phyloP scores from a whole-genome alignment of 1,140 invertebrate genomes.

The Muscidifurax raptorellus region DNA sequence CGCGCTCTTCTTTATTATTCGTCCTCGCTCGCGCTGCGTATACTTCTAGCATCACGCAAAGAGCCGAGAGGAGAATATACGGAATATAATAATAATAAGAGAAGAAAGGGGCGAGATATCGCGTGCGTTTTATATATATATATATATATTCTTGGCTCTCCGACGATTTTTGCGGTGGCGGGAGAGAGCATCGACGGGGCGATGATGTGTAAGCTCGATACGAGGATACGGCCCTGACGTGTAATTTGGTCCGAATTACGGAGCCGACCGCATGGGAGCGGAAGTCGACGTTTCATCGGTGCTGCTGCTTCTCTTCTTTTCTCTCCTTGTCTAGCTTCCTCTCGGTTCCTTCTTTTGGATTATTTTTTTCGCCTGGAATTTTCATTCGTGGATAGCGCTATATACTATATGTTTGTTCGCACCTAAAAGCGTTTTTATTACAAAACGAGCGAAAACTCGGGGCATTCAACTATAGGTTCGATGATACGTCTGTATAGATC shows the following conservation, averaged over 20 bases:
- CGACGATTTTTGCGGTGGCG: conserved; percentile 9
- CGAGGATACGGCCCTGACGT: conserved; percentile 60
- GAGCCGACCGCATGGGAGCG: conserved; percentile 61
- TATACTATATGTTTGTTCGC: no score
- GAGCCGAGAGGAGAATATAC: no score
- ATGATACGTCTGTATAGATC: no score
- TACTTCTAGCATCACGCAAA: no score
- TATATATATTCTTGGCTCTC: no score
- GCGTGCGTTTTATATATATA: neutral
- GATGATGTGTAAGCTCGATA: conserved; percentile 58
- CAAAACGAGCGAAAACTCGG: no score
- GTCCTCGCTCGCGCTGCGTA: no score
- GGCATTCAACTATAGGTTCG: no score
- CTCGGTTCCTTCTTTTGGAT: conserved; percentile 31
- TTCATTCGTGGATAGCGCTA: no score
- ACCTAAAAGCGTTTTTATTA: no score
- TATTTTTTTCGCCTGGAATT: neutral
- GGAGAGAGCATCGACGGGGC: neutral
- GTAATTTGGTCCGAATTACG: conserved; percentile 66
- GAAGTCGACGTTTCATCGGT: conserved; percentile 58
- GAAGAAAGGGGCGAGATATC: neutral
- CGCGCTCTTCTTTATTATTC: neutral
- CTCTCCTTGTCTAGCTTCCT: conserved; percentile 3
- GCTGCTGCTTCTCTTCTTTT: conserved; percentile 6
- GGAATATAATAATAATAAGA: neutral